Evolutionary conservation across 2,888 invertebrate species (phyloP).

Genomic region (Silvanus unidentatus): DNA sequence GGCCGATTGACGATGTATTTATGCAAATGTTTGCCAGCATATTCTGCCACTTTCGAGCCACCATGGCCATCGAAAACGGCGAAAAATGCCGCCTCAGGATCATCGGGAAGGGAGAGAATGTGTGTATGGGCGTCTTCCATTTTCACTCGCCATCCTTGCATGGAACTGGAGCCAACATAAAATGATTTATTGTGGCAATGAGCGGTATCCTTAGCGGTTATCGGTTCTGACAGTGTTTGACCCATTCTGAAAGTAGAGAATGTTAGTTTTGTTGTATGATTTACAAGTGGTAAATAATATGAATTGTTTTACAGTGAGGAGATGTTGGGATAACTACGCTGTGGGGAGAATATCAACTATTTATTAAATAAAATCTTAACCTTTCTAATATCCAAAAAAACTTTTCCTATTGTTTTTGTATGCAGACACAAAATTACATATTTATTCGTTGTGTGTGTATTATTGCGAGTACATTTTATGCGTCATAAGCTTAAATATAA

Average conservation of each 20-base stretch:
- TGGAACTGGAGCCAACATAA: slow-evolving; percentile 91
- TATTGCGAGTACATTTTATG: too few relatives aligned
- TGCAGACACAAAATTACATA: too few relatives aligned
- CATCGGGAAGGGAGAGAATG: slow-evolving; percentile 85
- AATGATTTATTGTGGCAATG: slow-evolving; percentile 68
- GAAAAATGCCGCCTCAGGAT: slow-evolving; percentile 87
- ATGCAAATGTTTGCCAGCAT: slow-evolving; percentile 92
- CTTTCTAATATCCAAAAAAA: too few relatives aligned
- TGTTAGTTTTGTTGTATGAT: too few relatives aligned
- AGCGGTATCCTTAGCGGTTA: slow-evolving; percentile 81
- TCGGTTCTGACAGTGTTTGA: slow-evolving; percentile 94
- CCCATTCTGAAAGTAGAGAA: slow-evolving; percentile 85
- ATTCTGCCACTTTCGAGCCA: slow-evolving; percentile 70
- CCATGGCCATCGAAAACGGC: slow-evolving; percentile 97
- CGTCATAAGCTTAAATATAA: too few relatives aligned
- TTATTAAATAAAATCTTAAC: too few relatives aligned
- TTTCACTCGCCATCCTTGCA: slow-evolving; percentile 99
- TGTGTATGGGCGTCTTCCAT: slow-evolving; percentile 99
- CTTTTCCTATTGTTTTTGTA: too few relatives aligned
- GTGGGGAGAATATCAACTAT: too few relatives aligned
- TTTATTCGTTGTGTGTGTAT: too few relatives aligned
- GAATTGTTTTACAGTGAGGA: slow-evolving; percentile 7
- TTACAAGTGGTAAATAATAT: too few relatives aligned
- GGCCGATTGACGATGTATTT: slow-evolving; percentile 79
- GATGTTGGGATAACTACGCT: slow-evolving; percentile 1